These are phyloP conservation scores for Buceros bicornis DNA, from an alignment of 2,797 vertebrate species.

Conservation along the genomic window DNA sequence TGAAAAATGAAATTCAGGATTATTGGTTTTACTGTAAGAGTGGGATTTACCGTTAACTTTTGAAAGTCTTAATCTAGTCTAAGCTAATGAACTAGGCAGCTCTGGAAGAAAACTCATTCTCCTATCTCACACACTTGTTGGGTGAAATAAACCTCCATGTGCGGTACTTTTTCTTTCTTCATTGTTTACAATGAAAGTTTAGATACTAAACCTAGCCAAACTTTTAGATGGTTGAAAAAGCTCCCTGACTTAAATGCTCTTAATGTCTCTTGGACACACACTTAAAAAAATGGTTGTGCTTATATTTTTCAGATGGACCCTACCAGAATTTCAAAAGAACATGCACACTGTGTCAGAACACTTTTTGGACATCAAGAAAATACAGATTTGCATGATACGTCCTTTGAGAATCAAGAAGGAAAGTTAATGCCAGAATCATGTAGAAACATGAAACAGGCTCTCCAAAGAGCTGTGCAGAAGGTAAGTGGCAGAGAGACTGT, in stretches of 20 bases:
- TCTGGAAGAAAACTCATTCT: background rate
- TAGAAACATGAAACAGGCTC: constrained; percentile 80
- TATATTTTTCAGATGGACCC: constrained; percentile 80
- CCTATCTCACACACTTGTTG: background rate
- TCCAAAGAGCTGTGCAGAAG: constrained; percentile 80
- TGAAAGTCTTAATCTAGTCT: background rate
- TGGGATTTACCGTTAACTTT: background rate
- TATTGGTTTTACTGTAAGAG: background rate
- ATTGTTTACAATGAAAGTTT: background rate
- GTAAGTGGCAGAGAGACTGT: constrained; percentile 49
- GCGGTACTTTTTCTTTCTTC: background rate
- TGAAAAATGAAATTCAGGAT: background rate
- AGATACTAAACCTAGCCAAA: background rate
- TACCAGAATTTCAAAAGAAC: constrained; percentile 82
- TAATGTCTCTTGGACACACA: background rate
- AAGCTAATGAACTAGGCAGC: background rate
- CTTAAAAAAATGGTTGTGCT: background rate
- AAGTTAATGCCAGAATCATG: constrained; percentile 80
- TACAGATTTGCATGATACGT: constrained; percentile 69
- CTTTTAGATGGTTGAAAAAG: background rate
- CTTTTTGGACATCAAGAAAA: constrained; percentile 79
- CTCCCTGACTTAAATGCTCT: background rate
- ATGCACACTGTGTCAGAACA: constrained; percentile 78
- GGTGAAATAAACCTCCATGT: background rate
- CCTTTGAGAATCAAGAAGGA: constrained; percentile 71